Percentiles rank a stretch among this genome's conserved stretches.
Conservation (phyloP, 2,113 vertebrate genomes). For the Bos taurus region DNA sequence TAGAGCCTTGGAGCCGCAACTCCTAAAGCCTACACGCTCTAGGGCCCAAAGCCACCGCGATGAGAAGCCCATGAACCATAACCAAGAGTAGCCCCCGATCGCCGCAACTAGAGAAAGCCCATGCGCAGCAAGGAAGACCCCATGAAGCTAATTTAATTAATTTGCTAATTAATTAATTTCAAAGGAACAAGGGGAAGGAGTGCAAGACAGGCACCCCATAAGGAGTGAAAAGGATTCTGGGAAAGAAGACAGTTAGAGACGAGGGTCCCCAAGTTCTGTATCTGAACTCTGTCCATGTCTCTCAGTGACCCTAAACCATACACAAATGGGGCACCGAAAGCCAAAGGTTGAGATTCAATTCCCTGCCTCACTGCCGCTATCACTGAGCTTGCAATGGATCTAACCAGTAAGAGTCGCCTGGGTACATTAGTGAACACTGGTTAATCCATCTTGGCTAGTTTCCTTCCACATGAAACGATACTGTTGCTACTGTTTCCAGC, state of each 20-base stretch:
- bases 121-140: neutral
- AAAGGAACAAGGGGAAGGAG: neutral
- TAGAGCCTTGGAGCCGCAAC: rapidly evolving
- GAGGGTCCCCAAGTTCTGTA: neutral
- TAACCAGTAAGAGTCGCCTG: neutral
- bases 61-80: neutral
- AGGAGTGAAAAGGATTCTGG: neutral
- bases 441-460: neutral
- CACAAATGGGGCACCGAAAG: neutral
- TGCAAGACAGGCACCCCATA: neutral
- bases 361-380: neutral
- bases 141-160: neutral
- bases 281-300: neutral
- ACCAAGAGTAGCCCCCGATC: rapidly evolving
- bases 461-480: neutral
- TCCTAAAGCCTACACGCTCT: neutral
- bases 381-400: neutral
- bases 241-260: neutral
- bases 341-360: neutral
- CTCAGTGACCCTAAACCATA: neutral
- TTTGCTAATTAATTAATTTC: neutral
- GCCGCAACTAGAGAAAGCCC: neutral
- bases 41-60: neutral
- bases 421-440: no score
- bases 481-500: neutral